A percentile compares a stretch with the other conserved stretches of the same genome.
Evolutionary conservation across 2,797 vertebrate species (phyloP).

Genomic region (Lithobates pipiens): DNA sequence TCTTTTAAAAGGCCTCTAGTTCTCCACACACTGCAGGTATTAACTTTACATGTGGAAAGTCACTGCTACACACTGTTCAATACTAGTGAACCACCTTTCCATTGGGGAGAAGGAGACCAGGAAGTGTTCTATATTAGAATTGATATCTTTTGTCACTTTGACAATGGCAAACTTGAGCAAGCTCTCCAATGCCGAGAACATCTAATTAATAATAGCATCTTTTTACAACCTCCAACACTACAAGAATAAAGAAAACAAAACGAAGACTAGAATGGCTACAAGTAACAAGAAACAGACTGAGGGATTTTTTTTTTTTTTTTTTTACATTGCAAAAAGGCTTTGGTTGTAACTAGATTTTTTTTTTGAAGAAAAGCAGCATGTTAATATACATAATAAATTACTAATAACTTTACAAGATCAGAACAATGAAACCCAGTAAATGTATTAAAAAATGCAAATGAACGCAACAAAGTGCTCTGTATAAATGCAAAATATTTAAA

Average conservation of each 20-base stretch:
- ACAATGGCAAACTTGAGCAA: conserved; percentile 69
- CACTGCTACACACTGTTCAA: conserved; percentile 7
- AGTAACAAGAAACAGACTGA: conserved; percentile 99
- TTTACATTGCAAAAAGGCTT: no score
- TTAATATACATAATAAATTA: neutral
- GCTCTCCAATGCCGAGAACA: conserved; percentile 82
- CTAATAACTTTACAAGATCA: neutral
- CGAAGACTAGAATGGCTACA: conserved; percentile 66
- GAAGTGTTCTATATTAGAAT: conserved; percentile 30
- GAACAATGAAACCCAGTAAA: neutral
- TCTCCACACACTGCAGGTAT: conserved; percentile 16
- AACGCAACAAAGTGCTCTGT: neutral
- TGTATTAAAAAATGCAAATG: no score
- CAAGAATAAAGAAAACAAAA: conserved; percentile 58
- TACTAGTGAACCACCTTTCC: conserved; percentile 79
- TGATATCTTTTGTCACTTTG: neutral
- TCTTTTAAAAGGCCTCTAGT: neutral
- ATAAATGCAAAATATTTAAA: neutral
- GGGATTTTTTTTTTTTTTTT: conserved; percentile 71
- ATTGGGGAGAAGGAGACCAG: conserved; percentile 80
- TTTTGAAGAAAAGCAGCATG: neutral
- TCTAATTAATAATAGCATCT: conserved; percentile 77
- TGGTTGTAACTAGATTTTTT: no score
- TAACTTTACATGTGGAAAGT: conserved; percentile 6
- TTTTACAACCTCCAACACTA: conserved; percentile 78